These are phyloP conservation scores for Zosterops borbonicus DNA, from an alignment of 2,113 vertebrate species.

Conservation along the genomic window DNA sequence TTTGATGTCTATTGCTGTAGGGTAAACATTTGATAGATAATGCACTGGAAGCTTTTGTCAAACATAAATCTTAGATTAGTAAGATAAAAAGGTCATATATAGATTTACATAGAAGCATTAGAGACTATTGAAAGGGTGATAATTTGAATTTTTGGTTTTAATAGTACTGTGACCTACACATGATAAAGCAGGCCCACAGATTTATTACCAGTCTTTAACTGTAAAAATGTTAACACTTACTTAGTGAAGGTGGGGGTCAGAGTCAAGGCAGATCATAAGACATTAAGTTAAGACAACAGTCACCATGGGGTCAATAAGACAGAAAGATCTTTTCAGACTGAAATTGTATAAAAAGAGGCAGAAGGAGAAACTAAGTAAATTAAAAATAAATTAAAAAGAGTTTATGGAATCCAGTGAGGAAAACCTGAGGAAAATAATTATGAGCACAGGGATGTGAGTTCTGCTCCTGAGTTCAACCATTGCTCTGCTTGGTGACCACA, in stretches of 20 bases:
- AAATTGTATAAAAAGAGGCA: background rate
- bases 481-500: background rate
- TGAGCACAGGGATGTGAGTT: background rate
- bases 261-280: background rate
- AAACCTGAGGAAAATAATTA: background rate
- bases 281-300: conserved; percentile 30
- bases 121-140: background rate
- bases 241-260: background rate
- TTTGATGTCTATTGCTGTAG: conserved; percentile 14
- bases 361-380: background rate
- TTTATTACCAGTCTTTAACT: background rate
- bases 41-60: background rate
- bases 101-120: conserved; percentile 3
- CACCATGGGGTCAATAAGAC: background rate
- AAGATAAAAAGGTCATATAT: conserved; percentile 19
- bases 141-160: conserved; percentile 23
- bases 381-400: background rate
- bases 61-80: conserved; percentile 21
- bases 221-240: background rate
- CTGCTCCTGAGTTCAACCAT: background rate
- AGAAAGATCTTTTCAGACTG: background rate
- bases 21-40: conserved; percentile 26
- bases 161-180: background rate
- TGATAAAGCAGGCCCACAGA: background rate
- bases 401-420: background rate